Evolutionary conservation across 2,113 vertebrate species (phyloP).

Genomic region (Vimba vimba): DNA sequence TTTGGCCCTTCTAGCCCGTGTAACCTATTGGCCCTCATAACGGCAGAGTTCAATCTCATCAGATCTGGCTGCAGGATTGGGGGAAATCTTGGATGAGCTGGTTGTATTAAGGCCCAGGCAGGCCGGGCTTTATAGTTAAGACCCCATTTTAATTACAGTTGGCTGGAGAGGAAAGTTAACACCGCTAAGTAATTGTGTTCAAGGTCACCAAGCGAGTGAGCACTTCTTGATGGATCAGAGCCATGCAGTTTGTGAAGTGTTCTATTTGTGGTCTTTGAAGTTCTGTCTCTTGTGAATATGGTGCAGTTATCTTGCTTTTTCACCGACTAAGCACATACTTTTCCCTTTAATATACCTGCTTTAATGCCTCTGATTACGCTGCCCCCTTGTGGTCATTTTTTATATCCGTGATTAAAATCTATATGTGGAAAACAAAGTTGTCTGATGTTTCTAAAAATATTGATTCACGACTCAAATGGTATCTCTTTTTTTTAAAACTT

Average conservation of each 20-base stretch:
- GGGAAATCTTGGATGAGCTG: constrained; percentile 55
- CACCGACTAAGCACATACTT: not conserved
- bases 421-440: not conserved
- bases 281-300: constrained; percentile 1
- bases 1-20: not conserved
- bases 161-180: constrained; percentile 62
- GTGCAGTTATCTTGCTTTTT: constrained; percentile 3
- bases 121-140: constrained; percentile 65
- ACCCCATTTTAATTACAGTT: constrained; percentile 72
- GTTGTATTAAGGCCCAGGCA: constrained; percentile 49
- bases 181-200: constrained; percentile 37
- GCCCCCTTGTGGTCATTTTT: not conserved
- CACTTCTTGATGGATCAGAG: constrained; percentile 24
- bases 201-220: constrained; percentile 12
- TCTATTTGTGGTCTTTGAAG: constrained; percentile 22
- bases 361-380: not conserved
- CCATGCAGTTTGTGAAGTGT: not conserved
- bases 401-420: not conserved
- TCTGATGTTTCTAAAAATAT: not conserved
- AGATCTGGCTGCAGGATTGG: constrained; percentile 11
- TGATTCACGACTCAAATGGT: not conserved
- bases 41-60: constrained; percentile 19
- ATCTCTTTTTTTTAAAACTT: not conserved
- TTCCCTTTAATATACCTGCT: constrained; percentile 19
- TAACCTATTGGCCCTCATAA: constrained; percentile 56